phyloP scores from a whole-genome alignment of 2,888 invertebrate genomes.

The Stomorhina lunata region DNA sequence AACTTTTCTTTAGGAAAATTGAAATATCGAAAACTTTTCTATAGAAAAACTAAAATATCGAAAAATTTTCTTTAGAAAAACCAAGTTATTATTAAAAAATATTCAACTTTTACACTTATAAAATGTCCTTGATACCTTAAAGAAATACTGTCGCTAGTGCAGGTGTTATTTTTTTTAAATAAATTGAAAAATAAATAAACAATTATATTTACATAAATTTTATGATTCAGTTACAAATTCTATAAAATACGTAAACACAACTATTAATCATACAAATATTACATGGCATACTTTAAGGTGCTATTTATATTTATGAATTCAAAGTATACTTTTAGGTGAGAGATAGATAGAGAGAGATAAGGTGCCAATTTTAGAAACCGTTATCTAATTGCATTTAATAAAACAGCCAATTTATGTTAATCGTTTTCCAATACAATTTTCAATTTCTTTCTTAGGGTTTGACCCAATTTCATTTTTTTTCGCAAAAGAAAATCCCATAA shows the following conservation, averaged over 20 bases:
- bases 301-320: not conserved
- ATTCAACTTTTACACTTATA: not conserved
- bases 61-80: not conserved
- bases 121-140: not conserved
- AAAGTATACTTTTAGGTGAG: conserved; percentile 5
- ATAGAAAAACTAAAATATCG: no score
- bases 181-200: not conserved
- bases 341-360: no score
- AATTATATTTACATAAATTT: not conserved
- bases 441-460: not conserved
- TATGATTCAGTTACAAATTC: not conserved
- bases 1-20: not conserved
- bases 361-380: not conserved
- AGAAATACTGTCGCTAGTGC: not conserved
- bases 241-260: not conserved
- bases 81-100: no score
- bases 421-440: conserved; percentile 25
- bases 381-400: not conserved
- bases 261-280: not conserved
- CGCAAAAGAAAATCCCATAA: not conserved
- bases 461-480: conserved; percentile 27
- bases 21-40: not conserved
- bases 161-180: not conserved
- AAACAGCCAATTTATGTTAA: not conserved
- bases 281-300: conserved; percentile 28